These are phyloP conservation scores for Thaumatotibia leucotreta DNA, from an alignment of 1,140 invertebrate genomes.

Conservation along the genomic window DNA sequence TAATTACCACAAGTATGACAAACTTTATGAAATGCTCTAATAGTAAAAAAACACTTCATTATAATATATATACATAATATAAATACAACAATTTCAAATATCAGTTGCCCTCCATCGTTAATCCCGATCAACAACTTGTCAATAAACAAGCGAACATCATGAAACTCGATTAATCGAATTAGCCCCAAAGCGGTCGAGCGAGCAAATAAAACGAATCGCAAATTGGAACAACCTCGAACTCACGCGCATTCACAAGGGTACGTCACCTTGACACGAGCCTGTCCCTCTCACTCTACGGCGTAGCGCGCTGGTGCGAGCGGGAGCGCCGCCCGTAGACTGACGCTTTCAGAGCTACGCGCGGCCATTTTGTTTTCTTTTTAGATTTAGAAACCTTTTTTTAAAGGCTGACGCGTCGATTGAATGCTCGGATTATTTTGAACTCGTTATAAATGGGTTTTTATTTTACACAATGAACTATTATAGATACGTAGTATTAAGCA, in stretches of 20 bases:
- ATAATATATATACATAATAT: too few species aligned
- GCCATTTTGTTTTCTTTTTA: slow-evolving; percentile 70
- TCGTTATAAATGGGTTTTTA: not conserved
- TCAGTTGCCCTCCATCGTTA: not conserved
- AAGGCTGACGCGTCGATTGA: not conserved
- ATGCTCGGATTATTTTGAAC: not conserved
- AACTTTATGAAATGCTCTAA: too few species aligned
- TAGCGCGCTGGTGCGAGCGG: slow-evolving; percentile 40
- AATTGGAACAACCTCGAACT: slow-evolving; percentile 49
- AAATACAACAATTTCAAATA: too few species aligned
- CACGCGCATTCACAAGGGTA: slow-evolving; percentile 58
- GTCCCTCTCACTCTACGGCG: slow-evolving; percentile 39
- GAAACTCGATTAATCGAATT: slow-evolving; percentile 2
- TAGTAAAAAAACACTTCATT: too few species aligned
- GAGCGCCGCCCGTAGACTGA: slow-evolving; percentile 59
- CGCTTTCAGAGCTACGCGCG: slow-evolving; percentile 72
- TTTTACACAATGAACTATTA: not conserved
- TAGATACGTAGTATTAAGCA: too few species aligned
- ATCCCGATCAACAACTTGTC: not conserved
- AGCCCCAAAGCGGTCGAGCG: not conserved
- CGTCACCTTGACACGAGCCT: slow-evolving; percentile 64
- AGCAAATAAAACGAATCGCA: slow-evolving; percentile 38
- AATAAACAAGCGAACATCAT: not conserved
- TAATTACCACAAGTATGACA: too few species aligned
- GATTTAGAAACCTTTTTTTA: slow-evolving; percentile 41